Percentiles rank a stretch among this genome's conserved stretches.
Evolutionary conservation across 2,888 invertebrate species (phyloP).

Genomic region (Drosophila mayaguana): DNA sequence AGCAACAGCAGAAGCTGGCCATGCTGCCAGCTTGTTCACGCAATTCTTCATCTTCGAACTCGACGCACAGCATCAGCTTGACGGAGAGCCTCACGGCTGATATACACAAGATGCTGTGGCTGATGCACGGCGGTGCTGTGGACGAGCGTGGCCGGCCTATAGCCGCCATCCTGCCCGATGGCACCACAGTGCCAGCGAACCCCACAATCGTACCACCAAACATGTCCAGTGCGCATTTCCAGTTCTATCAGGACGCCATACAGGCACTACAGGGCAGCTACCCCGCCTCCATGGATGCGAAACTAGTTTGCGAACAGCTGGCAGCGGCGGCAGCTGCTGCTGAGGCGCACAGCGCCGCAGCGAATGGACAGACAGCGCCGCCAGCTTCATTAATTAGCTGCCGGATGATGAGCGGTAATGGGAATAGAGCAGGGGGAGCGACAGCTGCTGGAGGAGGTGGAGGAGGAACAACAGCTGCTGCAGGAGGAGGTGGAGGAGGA

Average conservation of each 20-base stretch:
- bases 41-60: slow-evolving; percentile 87
- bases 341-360: slow-evolving; percentile 18
- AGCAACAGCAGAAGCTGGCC: slow-evolving; percentile 64
- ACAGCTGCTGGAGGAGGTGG: slow-evolving; percentile 5
- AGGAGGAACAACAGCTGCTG: slow-evolving; percentile 9
- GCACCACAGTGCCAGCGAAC: slow-evolving; percentile 66
- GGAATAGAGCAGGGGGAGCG: slow-evolving; percentile 38
- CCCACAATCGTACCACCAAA: slow-evolving; percentile 70
- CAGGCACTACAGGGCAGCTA: slow-evolving; percentile 73
- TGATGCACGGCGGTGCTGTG: slow-evolving; percentile 83
- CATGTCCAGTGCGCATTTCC: slow-evolving; percentile 80
- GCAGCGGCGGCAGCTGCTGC: slow-evolving; percentile 59
- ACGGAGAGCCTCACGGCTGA: slow-evolving; percentile 86
- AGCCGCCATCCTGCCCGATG: slow-evolving; percentile 60
- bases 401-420: slow-evolving; percentile 12
- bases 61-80: slow-evolving; percentile 87
- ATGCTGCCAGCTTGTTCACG: slow-evolving; percentile 87
- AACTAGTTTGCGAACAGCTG: slow-evolving; percentile 76
- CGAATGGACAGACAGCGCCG: slow-evolving; percentile 5
- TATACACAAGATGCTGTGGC: slow-evolving; percentile 84
- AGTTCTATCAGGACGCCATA: slow-evolving; percentile 83
- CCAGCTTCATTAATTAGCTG: slow-evolving; percentile 12
- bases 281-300: slow-evolving; percentile 71
- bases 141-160: slow-evolving; percentile 78
- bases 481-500: neutral